Conservation (phyloP, 2,113 vertebrate species). For the Ptyas mucosa region DNA sequence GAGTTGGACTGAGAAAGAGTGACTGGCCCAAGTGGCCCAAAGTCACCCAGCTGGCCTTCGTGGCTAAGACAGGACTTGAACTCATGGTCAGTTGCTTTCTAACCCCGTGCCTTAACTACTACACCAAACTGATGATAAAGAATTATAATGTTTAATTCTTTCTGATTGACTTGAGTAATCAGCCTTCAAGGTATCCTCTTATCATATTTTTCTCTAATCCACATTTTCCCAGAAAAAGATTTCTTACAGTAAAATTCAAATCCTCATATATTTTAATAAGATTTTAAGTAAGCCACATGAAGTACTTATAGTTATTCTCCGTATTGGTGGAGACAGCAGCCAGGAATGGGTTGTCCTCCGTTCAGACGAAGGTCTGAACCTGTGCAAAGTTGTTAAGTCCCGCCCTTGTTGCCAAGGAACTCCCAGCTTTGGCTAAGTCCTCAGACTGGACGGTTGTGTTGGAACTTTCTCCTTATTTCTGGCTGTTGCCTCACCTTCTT, state of each 20-base stretch:
- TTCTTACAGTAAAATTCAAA: background rate
- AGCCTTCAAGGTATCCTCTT: background rate
- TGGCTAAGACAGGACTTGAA: background rate
- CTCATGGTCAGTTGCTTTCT: background rate
- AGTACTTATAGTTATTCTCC: background rate
- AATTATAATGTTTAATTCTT: background rate
- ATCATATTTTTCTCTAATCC: background rate
- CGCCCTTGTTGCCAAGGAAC: too few relatives aligned
- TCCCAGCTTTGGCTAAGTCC: too few relatives aligned
- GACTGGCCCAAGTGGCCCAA: background rate
- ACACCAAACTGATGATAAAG: background rate
- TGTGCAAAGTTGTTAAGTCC: too few relatives aligned
- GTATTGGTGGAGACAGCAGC: too few relatives aligned
- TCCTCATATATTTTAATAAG: background rate
- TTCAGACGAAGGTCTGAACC: too few relatives aligned
- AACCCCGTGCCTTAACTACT: background rate
- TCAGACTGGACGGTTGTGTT: too few relatives aligned
- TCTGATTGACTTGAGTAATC: background rate
- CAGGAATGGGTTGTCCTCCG: too few relatives aligned
- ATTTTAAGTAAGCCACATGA: background rate
- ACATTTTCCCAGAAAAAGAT: background rate
- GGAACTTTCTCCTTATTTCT: too few relatives aligned
- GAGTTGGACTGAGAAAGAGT: background rate
- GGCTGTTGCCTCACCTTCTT: too few relatives aligned
- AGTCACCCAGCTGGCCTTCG: background rate